These are phyloP conservation scores for Tiphia femorata DNA, from an alignment of 2,888 invertebrate species.

Conservation along the genomic window DNA sequence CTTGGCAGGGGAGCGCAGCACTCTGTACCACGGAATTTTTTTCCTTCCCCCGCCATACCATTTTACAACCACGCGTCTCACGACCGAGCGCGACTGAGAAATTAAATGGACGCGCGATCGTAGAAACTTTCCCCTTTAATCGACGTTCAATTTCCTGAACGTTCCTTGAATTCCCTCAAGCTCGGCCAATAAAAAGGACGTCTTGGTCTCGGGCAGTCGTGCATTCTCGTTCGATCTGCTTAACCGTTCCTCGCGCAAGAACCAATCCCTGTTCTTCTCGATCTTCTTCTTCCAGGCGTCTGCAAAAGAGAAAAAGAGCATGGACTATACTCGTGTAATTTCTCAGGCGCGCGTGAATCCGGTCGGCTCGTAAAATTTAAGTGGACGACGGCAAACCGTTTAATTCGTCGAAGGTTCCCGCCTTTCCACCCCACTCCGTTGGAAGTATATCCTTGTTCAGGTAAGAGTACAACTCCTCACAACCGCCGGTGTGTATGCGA, in stretches of 20 bases:
- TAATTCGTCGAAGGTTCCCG: conserved; percentile 60
- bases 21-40: too few relatives aligned
- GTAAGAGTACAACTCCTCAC: conserved; percentile 64
- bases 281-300: conserved; percentile 61
- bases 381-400: conserved; percentile 48
- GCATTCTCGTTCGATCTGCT: conserved; percentile 58
- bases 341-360: too few relatives aligned
- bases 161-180: conserved; percentile 61
- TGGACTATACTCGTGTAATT: too few relatives aligned
- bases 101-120: not conserved
- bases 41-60: too few relatives aligned
- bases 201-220: conserved; percentile 52
- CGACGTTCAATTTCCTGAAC: conserved; percentile 63
- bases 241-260: conserved; percentile 61
- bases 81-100: too few relatives aligned
- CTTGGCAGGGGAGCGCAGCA: too few relatives aligned
- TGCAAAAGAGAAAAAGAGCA: conserved; percentile 25
- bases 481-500: conserved; percentile 62
- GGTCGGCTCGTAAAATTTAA: too few relatives aligned
- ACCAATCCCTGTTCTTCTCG: conserved; percentile 62
- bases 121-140: conserved; percentile 35
- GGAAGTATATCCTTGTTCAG: conserved; percentile 67
- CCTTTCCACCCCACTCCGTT: conserved; percentile 69
- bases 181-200: conserved; percentile 46
- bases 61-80: too few relatives aligned